A percentile compares a stretch with the other conserved stretches of the same genome.
Evolutionary conservation across 2,113 vertebrate species (phyloP).

Genomic region (Helogale parvula): DNA sequence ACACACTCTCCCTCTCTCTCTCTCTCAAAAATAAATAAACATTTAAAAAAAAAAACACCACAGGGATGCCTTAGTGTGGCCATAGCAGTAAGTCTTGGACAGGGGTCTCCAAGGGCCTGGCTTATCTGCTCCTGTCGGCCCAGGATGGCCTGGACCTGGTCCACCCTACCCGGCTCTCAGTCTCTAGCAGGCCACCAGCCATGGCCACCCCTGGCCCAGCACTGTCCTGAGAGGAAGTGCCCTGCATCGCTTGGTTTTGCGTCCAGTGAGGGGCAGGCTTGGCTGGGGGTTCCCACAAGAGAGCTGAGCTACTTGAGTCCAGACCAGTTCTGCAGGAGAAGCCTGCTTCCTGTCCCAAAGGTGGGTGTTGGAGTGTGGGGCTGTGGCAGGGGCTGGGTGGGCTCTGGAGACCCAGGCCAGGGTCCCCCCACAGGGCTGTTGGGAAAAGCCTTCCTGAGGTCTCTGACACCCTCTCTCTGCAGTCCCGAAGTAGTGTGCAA

Average conservation of each 20-base stretch:
- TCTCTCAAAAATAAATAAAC: no score
- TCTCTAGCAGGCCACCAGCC: background rate
- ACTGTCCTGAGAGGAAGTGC: background rate
- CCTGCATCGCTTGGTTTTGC: background rate
- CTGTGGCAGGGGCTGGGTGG: background rate
- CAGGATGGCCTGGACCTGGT: background rate
- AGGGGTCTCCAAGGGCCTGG: background rate
- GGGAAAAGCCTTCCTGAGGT: background rate
- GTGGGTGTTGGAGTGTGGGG: background rate
- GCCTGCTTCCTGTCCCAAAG: no score
- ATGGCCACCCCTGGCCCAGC: background rate
- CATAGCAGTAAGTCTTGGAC: background rate
- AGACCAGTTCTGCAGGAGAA: background rate
- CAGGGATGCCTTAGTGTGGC: background rate
- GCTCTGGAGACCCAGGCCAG: background rate
- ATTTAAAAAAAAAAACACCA: no score
- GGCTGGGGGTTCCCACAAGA: background rate
- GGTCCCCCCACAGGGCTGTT: background rate
- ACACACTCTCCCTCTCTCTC: no score
- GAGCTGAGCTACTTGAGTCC: background rate
- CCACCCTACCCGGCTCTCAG: background rate
- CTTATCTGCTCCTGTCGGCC: background rate
- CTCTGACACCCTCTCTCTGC: slow-evolving; percentile 58
- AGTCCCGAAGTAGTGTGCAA: slow-evolving; percentile 92
- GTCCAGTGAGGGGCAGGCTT: background rate